Evolutionary conservation across 2,888 invertebrate genomes (phyloP), one percentile per base, ranked within the genome.

Genomic region (Leucozona laternaria): DNA sequence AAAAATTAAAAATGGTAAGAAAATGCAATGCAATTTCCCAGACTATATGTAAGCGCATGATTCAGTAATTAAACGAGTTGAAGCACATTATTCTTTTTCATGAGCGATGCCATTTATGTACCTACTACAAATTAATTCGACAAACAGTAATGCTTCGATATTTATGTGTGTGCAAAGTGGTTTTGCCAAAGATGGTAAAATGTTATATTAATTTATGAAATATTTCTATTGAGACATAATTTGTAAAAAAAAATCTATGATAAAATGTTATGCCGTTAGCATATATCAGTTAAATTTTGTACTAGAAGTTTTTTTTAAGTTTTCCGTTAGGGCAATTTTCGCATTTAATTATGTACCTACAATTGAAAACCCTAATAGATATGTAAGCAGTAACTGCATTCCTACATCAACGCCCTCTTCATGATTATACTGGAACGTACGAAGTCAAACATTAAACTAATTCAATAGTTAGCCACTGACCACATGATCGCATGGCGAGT

Each of bases 391-490:
- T 6, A 37, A 34, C 2, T 28, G 28, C 7, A 15, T 11, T 22
- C n/a, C n/a, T 8, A 31, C 8, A 4, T 1, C 8, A 0, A 48
- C 48, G 40, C 70, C 22, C 34, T 57, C 55, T 37, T 25, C 50
- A 58, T 72, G 48, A 77, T 66, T 64, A 77, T 48, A 37, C 34
- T 60, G 71, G 28, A n/a, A n/a, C n/a, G 31, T 78, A 82, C 73
- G 78, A 73, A 78, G 45, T 64, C 68, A 79, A 79, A 48, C 73
- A 79, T 79, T 73, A 73, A 48, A 31, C 55, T 68, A 75, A 73
- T 60, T 58, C 66, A 64, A 34, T 58, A 72, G 58, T 53, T 66
- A 28, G 20, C 43, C 60, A 50, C 48, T 25, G 62, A 70, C 40
- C 62, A 34, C 62, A 31, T 48, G 72, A 53, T 20, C 40, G 28